Percentiles rank a stretch among this genome's conserved stretches.
phyloP scores from a whole-genome alignment of 2,113 vertebrate genomes.

The Syngnathus floridae region DNA sequence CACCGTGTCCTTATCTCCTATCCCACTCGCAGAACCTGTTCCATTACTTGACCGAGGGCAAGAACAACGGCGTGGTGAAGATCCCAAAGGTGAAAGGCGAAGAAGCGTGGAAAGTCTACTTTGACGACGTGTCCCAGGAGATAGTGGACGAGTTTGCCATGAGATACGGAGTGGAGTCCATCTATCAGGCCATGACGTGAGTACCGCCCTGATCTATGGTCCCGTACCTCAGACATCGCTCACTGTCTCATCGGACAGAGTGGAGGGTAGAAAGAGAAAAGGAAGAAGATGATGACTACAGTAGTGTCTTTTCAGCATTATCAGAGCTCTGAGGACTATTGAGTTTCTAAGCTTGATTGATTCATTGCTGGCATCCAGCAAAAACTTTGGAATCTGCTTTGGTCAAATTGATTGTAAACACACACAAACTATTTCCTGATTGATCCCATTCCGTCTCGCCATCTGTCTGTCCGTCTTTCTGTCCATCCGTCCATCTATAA shows the following conservation, averaged over 20 bases:
- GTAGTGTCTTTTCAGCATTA: slow-evolving; percentile 59
- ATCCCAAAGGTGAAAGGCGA: slow-evolving; percentile 92
- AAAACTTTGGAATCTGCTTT: slow-evolving; percentile 33
- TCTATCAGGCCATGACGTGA: slow-evolving; percentile 99
- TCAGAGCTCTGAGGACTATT: slow-evolving; percentile 40
- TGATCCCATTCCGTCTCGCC: slow-evolving; percentile 8
- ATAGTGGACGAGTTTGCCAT: slow-evolving; percentile 98
- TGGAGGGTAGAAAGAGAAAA: slow-evolving; percentile 35
- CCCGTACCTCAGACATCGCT: slow-evolving; percentile 53
- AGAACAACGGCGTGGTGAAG: slow-evolving; percentile 82
- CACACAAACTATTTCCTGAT: slow-evolving; percentile 32
- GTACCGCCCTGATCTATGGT: slow-evolving; percentile 63
- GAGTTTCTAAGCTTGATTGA: slow-evolving; percentile 51
- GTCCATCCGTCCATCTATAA: not conserved
- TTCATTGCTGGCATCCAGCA: slow-evolving; percentile 40
- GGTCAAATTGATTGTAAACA: slow-evolving; percentile 47
- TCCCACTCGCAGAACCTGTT: slow-evolving; percentile 81
- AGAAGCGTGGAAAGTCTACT: slow-evolving; percentile 98
- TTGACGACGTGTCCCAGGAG: slow-evolving; percentile 89
- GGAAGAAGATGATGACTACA: slow-evolving; percentile 37
- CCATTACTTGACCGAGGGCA: slow-evolving; percentile 91
- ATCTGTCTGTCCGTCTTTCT: slow-evolving; percentile 10
- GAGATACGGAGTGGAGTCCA: slow-evolving; percentile 94
- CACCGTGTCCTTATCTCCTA: slow-evolving; percentile 28
- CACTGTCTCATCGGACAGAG: slow-evolving; percentile 51